Conservation (phyloP, 2,888 invertebrate species). For the Philopedon plagiatum region DNA sequence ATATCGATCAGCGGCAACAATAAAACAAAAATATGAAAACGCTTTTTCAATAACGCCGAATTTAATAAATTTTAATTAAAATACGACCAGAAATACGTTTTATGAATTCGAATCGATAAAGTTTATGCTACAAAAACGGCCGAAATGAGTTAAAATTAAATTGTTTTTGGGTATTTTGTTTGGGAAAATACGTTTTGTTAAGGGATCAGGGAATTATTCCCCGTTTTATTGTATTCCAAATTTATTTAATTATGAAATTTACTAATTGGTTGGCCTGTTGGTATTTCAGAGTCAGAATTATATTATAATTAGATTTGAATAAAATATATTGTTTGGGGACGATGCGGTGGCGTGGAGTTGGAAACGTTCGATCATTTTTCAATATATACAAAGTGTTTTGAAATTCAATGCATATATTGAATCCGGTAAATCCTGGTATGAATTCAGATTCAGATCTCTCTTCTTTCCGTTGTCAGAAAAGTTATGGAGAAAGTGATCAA, state of each 20-base stretch:
- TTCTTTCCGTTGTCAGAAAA: too few relatives aligned
- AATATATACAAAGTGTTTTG: too few relatives aligned
- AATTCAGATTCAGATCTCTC: too few relatives aligned
- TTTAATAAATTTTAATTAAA: slow-evolving; percentile 31
- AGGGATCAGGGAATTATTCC: slow-evolving; percentile 17
- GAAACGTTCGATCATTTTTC: too few relatives aligned
- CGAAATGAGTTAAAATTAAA: slow-evolving; percentile 36
- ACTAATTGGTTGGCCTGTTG: slow-evolving; percentile 38
- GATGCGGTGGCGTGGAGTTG: too few relatives aligned
- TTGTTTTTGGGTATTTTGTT: slow-evolving; percentile 34
- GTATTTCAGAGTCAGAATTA: slow-evolving; percentile 29
- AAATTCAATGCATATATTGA: too few relatives aligned
- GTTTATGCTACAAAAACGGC: slow-evolving; percentile 29
- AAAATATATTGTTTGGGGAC: too few relatives aligned
- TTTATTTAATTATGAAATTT: slow-evolving; percentile 44
- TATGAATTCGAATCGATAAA: slow-evolving; percentile 28
- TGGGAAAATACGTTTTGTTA: slow-evolving; percentile 15
- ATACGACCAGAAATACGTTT: slow-evolving; percentile 14
- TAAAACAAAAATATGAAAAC: slow-evolving; percentile 26
- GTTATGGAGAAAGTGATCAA: too few relatives aligned
- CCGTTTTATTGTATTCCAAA: slow-evolving; percentile 21
- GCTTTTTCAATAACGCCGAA: slow-evolving; percentile 16
- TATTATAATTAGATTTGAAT: slow-evolving; percentile 39
- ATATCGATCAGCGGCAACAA: slow-evolving; percentile 18
- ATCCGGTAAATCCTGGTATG: too few relatives aligned